Percentiles rank a stretch among this genome's conserved stretches.
These are phyloP conservation scores for Dunckerocampus dactyliophorus DNA, from an alignment of 2,113 vertebrate species.

Conservation along the genomic window DNA sequence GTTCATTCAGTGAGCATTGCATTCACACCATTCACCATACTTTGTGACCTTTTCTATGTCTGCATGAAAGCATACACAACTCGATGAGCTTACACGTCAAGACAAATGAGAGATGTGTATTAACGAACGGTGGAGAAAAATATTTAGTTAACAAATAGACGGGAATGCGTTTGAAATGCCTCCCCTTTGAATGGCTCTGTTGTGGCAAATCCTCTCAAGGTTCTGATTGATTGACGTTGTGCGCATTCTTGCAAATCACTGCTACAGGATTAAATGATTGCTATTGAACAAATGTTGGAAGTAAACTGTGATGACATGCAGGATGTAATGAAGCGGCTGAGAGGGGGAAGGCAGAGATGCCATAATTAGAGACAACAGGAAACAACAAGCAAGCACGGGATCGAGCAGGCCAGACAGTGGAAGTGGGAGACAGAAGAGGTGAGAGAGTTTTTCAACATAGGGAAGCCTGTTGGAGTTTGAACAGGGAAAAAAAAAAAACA, in stretches of 20 bases:
- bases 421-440: slow-evolving; percentile 5
- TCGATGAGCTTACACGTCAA: slow-evolving; percentile 6
- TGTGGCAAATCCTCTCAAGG: slow-evolving; percentile 2
- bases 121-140: slow-evolving; percentile 4
- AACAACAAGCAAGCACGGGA: slow-evolving; percentile 21
- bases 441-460: slow-evolving; percentile 34
- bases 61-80: slow-evolving; percentile 1
- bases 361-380: slow-evolving; percentile 55
- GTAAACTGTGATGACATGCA: slow-evolving; percentile 60
- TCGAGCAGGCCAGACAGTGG: background rate
- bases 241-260: slow-evolving; percentile 25
- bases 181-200: background rate
- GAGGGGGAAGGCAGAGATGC: slow-evolving; percentile 46
- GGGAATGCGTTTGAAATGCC: background rate
- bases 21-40: slow-evolving; percentile 11
- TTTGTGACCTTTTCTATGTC: background rate
- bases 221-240: slow-evolving; percentile 22
- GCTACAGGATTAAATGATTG: slow-evolving; percentile 38
- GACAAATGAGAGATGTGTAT: background rate
- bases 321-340: slow-evolving; percentile 60
- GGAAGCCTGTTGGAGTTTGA: slow-evolving; percentile 25
- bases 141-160: slow-evolving; percentile 4
- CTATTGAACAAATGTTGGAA: slow-evolving; percentile 41
- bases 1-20: slow-evolving; percentile 11
- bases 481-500: slow-evolving; percentile 44